phyloP scores from a whole-genome alignment of 2,888 invertebrate genomes.

The Parnassius smintheus region DNA sequence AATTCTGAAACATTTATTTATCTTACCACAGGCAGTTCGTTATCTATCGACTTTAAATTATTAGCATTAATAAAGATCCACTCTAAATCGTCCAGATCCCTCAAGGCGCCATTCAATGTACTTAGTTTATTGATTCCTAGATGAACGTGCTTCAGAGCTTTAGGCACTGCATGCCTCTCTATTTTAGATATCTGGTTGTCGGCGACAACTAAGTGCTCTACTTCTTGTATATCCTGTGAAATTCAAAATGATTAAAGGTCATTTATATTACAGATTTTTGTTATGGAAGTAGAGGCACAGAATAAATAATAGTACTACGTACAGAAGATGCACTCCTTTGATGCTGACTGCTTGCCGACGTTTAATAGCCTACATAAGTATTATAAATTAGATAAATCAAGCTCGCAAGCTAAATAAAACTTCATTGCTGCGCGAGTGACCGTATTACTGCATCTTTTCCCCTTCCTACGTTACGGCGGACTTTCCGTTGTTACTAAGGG shows the following conservation, averaged over 20 bases:
- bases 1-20: neutral
- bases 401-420: no score
- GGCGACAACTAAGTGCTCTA: constrained; percentile 87
- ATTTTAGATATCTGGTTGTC: constrained; percentile 88
- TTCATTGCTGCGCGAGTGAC: no score
- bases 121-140: constrained; percentile 88
- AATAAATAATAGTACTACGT: no score
- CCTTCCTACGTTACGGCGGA: no score
- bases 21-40: constrained; percentile 86
- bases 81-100: constrained; percentile 85
- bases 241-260: neutral
- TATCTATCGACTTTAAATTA: constrained; percentile 86
- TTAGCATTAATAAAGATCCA: constrained; percentile 91
- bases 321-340: no score
- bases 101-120: constrained; percentile 88
- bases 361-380: no score
- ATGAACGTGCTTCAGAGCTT: constrained; percentile 85
- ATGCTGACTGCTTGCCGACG: no score
- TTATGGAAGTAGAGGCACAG: neutral
- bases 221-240: constrained; percentile 72
- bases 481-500: no score
- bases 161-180: constrained; percentile 86
- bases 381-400: no score
- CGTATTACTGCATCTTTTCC: no score
- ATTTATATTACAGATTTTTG: neutral